phyloP scores from a whole-genome alignment of 2,888 invertebrate species.

The Adineta ricciae region DNA sequence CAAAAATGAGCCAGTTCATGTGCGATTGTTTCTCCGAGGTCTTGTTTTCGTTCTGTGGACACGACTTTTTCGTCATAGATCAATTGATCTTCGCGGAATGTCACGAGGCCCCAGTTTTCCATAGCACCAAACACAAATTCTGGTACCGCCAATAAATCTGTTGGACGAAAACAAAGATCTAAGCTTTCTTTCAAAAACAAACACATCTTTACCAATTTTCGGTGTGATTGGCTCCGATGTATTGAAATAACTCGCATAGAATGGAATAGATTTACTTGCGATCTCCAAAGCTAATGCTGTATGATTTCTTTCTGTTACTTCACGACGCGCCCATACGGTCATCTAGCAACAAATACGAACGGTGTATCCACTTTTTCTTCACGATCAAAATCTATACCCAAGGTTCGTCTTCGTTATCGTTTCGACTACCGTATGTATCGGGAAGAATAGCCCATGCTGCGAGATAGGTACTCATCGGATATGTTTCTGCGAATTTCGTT shows the following conservation, averaged over 20 bases:
- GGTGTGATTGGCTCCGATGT: constrained; percentile 23
- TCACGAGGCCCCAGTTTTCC: constrained; percentile 32
- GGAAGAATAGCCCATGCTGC: constrained; percentile 32
- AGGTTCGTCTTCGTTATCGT: too few relatives aligned
- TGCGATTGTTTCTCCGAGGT: not conserved
- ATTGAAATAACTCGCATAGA: constrained; percentile 25
- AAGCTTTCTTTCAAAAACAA: not conserved
- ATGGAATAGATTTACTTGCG: constrained; percentile 15
- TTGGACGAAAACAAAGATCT: not conserved
- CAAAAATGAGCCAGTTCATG: constrained; percentile 29
- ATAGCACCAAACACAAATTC: constrained; percentile 30
- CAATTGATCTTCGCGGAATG: constrained; percentile 21
- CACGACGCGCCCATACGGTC: constrained; percentile 27
- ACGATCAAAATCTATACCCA: too few relatives aligned
- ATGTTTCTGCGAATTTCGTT: constrained; percentile 25
- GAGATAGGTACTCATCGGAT: constrained; percentile 32
- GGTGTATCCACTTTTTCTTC: not conserved
- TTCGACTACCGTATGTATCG: not conserved
- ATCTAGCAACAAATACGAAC: not conserved
- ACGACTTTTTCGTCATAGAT: constrained; percentile 23
- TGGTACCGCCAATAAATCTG: constrained; percentile 26
- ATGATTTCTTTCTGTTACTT: constrained; percentile 10
- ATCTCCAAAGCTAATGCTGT: constrained; percentile 23
- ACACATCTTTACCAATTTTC: constrained; percentile 15
- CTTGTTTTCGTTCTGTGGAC: constrained; percentile 24